Conservation (phyloP, 2,888 invertebrate species). For the Drosophila nr. medialis region DNA sequence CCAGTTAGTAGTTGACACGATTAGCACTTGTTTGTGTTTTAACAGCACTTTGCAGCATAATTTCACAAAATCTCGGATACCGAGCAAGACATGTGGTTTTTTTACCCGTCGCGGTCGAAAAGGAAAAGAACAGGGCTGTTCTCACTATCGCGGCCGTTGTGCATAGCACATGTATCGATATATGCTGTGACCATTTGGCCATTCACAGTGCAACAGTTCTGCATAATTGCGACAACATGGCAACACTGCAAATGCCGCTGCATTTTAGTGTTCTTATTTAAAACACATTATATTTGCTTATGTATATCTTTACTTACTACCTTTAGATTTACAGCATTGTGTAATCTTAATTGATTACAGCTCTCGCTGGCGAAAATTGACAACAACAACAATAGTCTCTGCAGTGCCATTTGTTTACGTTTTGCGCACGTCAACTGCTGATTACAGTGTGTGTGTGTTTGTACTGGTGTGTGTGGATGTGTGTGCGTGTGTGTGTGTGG, state of each 20-base stretch:
- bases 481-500: conserved; percentile 12
- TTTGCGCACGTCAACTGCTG: conserved; percentile 50
- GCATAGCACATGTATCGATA: conserved; percentile 25
- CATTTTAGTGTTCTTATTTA: conserved; percentile 11
- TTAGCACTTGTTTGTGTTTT: conserved; percentile 77
- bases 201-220: conserved; percentile 15
- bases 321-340: neutral
- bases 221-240: conserved; percentile 1
- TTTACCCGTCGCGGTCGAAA: conserved; percentile 89
- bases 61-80: conserved; percentile 78
- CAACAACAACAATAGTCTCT: neutral
- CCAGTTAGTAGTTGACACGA: conserved; percentile 69
- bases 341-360: neutral
- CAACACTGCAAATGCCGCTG: conserved; percentile 22
- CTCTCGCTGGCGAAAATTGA: neutral
- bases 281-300: neutral
- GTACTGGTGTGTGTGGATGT: neutral
- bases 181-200: conserved; percentile 2
- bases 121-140: conserved; percentile 84
- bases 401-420: conserved; percentile 49
- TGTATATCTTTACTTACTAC: neutral
- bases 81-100: conserved; percentile 88
- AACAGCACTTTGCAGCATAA: conserved; percentile 81
- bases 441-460: conserved; percentile 9
- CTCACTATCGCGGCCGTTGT: conserved; percentile 18